phyloP scores from a whole-genome alignment of 2,888 invertebrate genomes.

The Desoria tigrina region DNA sequence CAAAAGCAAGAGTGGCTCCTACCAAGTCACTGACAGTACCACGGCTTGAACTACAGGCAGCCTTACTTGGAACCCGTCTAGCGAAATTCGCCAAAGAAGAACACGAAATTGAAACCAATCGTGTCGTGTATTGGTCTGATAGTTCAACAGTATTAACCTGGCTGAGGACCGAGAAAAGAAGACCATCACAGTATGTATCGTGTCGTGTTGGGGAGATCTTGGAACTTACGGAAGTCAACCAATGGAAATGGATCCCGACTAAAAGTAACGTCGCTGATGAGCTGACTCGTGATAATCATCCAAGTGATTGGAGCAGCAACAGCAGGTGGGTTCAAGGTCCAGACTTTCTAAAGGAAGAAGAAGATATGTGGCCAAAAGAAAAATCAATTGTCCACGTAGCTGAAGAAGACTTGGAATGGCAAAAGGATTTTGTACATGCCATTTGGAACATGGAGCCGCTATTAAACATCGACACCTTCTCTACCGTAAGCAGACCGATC shows the following conservation, averaged over 20 bases:
- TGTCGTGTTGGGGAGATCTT: constrained; percentile 43
- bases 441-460: background rate
- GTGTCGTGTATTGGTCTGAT: constrained; percentile 33
- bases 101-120: background rate
- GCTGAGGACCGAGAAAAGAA: constrained; percentile 32
- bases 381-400: background rate
- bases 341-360: constrained; percentile 29
- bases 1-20: constrained; percentile 46
- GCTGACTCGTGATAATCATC: constrained; percentile 34
- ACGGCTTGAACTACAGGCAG: constrained; percentile 46
- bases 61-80: constrained; percentile 38
- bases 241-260: constrained; percentile 49
- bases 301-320: constrained; percentile 10
- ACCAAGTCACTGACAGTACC: constrained; percentile 37
- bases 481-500: background rate
- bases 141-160: constrained; percentile 41
- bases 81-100: background rate
- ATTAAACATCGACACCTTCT: background rate
- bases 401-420: no score
- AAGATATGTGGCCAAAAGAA: constrained; percentile 39
- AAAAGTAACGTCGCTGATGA: constrained; percentile 47
- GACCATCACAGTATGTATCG: constrained; percentile 40
- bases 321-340: constrained; percentile 49
- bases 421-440: no score
- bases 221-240: constrained; percentile 4